phyloP scores from a whole-genome alignment of 2,113 vertebrate genomes.

The Burhinus oedicnemus region DNA sequence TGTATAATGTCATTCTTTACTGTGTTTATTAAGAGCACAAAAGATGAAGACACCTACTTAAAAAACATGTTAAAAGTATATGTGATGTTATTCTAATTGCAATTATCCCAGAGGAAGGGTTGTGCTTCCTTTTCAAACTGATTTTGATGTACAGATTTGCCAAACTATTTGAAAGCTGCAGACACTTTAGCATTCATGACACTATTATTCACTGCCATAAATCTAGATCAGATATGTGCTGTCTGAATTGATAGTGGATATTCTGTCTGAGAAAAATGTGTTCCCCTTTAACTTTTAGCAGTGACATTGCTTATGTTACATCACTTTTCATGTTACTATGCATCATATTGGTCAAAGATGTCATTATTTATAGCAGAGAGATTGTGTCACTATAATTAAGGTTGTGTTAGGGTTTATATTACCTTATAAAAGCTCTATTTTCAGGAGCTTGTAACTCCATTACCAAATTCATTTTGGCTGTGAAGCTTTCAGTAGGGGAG shows the following conservation, averaged over 20 bases:
- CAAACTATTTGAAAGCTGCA: constrained; percentile 45
- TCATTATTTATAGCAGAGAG: constrained; percentile 33
- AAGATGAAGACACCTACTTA: neutral
- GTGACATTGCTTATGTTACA: constrained; percentile 60
- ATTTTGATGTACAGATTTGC: constrained; percentile 51
- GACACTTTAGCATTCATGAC: constrained; percentile 62
- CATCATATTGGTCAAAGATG: constrained; percentile 45
- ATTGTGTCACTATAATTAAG: constrained; percentile 59
- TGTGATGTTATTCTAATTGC: neutral
- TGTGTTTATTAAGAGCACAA: neutral
- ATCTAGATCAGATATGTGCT: constrained; percentile 48
- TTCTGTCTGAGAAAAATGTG: constrained; percentile 54
- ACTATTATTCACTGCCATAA: constrained; percentile 55
- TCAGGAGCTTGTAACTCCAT: neutral
- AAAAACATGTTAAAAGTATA: neutral
- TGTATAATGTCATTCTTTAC: neutral
- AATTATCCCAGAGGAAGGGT: constrained; percentile 20
- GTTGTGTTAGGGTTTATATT: constrained; percentile 56
- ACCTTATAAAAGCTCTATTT: constrained; percentile 52
- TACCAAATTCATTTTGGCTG: neutral
- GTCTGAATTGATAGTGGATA: constrained; percentile 52
- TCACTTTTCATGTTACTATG: constrained; percentile 32
- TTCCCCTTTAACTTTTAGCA: constrained; percentile 63
- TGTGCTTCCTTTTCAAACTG: constrained; percentile 25
- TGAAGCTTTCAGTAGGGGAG: neutral